Evolutionary conservation across 2,113 vertebrate genomes (phyloP), one percentile per base, ranked within the genome.

Genomic region (Xyliphius kryptos): DNA sequence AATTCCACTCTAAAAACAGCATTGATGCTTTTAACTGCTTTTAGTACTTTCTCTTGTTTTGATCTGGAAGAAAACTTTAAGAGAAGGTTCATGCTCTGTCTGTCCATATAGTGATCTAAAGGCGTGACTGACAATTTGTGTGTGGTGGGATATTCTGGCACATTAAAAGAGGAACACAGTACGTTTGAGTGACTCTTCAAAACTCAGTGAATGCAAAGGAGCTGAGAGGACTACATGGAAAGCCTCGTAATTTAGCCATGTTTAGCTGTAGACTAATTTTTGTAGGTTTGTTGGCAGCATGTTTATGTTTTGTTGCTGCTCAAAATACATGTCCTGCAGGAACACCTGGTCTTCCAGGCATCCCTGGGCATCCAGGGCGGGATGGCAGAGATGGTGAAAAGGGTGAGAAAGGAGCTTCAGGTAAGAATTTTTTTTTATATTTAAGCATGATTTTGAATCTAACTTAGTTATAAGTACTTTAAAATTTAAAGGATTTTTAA

Each of bases 351-450:
- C 74, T 87, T 48, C 91, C 89, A 0, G 95, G 94, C 21, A 67
- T 89, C 22, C 91, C 93, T 0, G 95, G 94, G 0, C 1, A 82
- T 1, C 90, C 91, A 0, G 95, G 95, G 47, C 90, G 74, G 69
- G 92, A 98, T 3, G 94, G 94, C 1, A 75, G 90, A 0, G 83
- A 92, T 1, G 92, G 93, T 12, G 47, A 70, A 19, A 79, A 69
- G 32, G 85, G 85, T 47, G 38, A 82, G 11, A 82, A 76, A 61
- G 83, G 83, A 60, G 14, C 74, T 1, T 6, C 54, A 74, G 85
- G 81, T 82, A 70, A 36, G 52, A 37, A 15, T n/a, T 1, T 62
- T 16, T 5, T 26, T 14, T 22, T 40, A 17, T 19, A 36, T n/a
- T 12, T 13, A n/a, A 15, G 26, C 26, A 32, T 32, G 4, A 32